These are phyloP conservation scores for Archaeoteleia sp. DNA, from an alignment of 2,888 invertebrate genomes.

Conservation along the genomic window DNA sequence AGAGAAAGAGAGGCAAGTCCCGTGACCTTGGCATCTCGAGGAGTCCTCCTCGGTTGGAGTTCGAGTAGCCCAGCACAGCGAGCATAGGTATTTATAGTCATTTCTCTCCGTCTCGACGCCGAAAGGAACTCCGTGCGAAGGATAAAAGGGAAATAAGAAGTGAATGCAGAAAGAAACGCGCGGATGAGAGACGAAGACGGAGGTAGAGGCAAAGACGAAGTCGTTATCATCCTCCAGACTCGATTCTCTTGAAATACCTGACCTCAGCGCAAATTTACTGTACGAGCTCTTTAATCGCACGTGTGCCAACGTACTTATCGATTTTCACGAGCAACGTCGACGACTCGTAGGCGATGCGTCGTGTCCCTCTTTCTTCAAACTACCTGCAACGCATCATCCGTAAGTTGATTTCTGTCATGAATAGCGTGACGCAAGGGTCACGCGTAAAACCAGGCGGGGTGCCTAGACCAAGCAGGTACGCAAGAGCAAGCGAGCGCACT, in stretches of 20 bases:
- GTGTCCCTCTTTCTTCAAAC: slow-evolving; percentile 20
- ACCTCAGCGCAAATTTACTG: slow-evolving; percentile 5
- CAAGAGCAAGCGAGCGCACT: slow-evolving; percentile 16
- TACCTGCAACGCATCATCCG: slow-evolving; percentile 1
- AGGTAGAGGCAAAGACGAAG: not conserved
- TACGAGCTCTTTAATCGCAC: slow-evolving; percentile 20
- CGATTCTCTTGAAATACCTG: not conserved
- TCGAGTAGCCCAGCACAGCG: slow-evolving; percentile 23
- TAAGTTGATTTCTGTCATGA: slow-evolving; percentile 34
- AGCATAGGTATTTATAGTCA: slow-evolving; percentile 52
- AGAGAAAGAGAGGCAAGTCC: slow-evolving; percentile 32
- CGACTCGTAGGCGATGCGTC: not conserved
- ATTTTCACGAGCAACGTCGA: slow-evolving; percentile 52
- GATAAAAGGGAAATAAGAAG: slow-evolving; percentile 46
- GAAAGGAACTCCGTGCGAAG: slow-evolving; percentile 56
- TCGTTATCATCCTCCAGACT: slow-evolving; percentile 1
- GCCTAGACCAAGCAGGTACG: slow-evolving; percentile 36
- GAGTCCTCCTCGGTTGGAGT: slow-evolving; percentile 20
- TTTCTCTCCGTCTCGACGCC: slow-evolving; percentile 55
- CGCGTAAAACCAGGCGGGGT: slow-evolving; percentile 34
- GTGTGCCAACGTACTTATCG: slow-evolving; percentile 63
- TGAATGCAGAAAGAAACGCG: slow-evolving; percentile 4
- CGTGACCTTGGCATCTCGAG: slow-evolving; percentile 29
- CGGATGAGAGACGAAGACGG: slow-evolving; percentile 17
- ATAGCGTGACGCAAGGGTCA: too few relatives aligned